These are phyloP conservation scores for Pygoscelis adeliae DNA, from an alignment of 2,113 vertebrate genomes.

Conservation along the genomic window DNA sequence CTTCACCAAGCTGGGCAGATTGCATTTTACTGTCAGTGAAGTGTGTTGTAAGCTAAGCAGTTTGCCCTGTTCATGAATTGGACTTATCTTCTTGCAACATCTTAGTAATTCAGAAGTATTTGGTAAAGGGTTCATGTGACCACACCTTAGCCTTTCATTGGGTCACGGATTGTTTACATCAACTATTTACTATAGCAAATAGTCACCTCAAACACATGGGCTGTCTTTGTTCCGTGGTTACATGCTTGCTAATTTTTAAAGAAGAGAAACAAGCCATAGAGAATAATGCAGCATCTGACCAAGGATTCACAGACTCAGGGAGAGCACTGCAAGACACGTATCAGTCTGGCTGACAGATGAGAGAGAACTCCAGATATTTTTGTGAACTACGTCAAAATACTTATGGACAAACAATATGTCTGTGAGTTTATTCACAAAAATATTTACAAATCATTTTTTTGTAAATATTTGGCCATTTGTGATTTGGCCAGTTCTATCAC, in stretches of 20 bases:
- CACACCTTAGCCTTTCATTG: neutral
- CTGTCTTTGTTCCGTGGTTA: neutral
- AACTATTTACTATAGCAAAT: neutral
- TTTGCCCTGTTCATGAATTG: neutral
- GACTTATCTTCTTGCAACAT: neutral
- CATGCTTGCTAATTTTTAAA: neutral
- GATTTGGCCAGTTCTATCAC: neutral
- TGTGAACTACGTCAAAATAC: neutral
- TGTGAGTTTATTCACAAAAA: neutral
- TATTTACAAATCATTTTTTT: neutral
- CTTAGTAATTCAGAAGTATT: neutral
- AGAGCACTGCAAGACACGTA: neutral
- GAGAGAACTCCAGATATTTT: neutral
- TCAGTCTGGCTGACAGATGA: neutral
- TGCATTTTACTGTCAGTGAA: neutral
- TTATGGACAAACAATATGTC: neutral
- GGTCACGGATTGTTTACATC: neutral
- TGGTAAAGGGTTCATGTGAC: neutral
- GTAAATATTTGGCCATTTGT: no score
- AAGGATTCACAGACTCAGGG: neutral
- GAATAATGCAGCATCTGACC: neutral
- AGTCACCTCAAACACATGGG: accelerated
- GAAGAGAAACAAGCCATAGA: neutral
- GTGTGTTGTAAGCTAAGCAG: neutral
- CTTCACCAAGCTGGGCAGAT: neutral